Evolutionary conservation across 1,140 invertebrate species (phyloP).

Genomic region (Akabosia matsudoensis): DNA sequence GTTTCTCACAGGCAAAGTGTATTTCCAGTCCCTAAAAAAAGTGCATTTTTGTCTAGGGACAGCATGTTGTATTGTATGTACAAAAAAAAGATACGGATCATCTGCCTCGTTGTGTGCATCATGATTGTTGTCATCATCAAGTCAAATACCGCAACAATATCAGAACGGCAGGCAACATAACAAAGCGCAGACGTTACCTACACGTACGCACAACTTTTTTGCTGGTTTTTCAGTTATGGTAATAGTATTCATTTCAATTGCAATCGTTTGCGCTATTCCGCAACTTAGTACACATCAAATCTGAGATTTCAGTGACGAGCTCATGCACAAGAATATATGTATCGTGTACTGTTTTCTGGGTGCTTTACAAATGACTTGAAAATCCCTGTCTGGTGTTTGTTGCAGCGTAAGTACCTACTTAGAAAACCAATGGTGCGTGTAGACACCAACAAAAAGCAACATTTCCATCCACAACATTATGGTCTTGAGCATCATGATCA

Average conservation of each 20-base stretch:
- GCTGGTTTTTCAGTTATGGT: no score
- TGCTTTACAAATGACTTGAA: not conserved
- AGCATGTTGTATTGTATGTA: not conserved
- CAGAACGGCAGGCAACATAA: not conserved
- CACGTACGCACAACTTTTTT: not conserved
- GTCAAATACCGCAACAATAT: slow-evolving; percentile 19
- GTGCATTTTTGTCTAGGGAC: not conserved
- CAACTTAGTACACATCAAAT: no score
- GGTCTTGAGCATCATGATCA: not conserved
- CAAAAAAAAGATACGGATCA: slow-evolving; percentile 15
- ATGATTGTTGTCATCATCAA: not conserved
- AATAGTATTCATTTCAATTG: no score
- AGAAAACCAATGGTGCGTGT: slow-evolving; percentile 15
- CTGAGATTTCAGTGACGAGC: no score
- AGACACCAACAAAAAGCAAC: not conserved
- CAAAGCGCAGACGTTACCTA: not conserved
- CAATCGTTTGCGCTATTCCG: no score
- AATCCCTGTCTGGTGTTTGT: not conserved
- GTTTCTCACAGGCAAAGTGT: no score
- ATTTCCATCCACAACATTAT: not conserved
- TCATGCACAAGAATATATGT: not conserved
- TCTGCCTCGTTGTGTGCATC: not conserved
- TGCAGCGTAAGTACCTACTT: slow-evolving; percentile 1
- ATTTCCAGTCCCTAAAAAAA: not conserved
- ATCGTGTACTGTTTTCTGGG: not conserved